A percentile compares a stretch with the other conserved stretches of the same genome.
phyloP scores from a whole-genome alignment of 2,888 invertebrate genomes.

The Xanthorhoe designata region DNA sequence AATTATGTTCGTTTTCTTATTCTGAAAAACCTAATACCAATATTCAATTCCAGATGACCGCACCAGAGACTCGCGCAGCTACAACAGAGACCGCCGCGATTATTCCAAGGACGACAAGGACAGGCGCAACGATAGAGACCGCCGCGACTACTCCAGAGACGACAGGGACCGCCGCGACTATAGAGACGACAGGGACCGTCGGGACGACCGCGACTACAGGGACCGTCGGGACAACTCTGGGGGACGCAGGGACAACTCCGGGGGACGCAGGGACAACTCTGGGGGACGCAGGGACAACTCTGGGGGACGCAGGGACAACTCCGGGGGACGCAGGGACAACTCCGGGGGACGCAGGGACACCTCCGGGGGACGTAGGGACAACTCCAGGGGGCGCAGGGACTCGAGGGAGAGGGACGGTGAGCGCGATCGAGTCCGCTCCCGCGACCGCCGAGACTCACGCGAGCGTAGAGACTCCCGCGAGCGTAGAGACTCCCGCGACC shows the following conservation, averaged over 20 bases:
- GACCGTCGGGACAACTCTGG: constrained; percentile 41
- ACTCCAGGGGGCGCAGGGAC: constrained; percentile 63
- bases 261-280: background rate
- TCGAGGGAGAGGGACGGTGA: constrained; percentile 64
- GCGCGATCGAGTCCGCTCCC: constrained; percentile 48
- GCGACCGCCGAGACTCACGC: constrained; percentile 45
- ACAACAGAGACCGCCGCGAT: constrained; percentile 71
- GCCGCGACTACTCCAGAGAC: constrained; percentile 55
- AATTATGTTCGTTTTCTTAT: background rate
- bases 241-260: too few species aligned
- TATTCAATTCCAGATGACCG: constrained; percentile 61
- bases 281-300: too few species aligned
- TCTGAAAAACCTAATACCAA: background rate
- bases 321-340: constrained; percentile 46
- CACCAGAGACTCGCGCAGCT: constrained; percentile 72
- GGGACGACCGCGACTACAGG: constrained; percentile 43
- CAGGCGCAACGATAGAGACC: constrained; percentile 54
- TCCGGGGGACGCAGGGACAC: too few species aligned
- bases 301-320: too few species aligned
- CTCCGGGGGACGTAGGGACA: constrained; percentile 46
- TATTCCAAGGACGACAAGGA: constrained; percentile 69
- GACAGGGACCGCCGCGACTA: constrained; percentile 49
- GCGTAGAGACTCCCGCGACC: constrained; percentile 36
- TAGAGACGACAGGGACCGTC: constrained; percentile 50
- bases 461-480: constrained; percentile 49